Conservation (phyloP, 2,888 invertebrate genomes). For the Drosophila hawaiiensis region DNA sequence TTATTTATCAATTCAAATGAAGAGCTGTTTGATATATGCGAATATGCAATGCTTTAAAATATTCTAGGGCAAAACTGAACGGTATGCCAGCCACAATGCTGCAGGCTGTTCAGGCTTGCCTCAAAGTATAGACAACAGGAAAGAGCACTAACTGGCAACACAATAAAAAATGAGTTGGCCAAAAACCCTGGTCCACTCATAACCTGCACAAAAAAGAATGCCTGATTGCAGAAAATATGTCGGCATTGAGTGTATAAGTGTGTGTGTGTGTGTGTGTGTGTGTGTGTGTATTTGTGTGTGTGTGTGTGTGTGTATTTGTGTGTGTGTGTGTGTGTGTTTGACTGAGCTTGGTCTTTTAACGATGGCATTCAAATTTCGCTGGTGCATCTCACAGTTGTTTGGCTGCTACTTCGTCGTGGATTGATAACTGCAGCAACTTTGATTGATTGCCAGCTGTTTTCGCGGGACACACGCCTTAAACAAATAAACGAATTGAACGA, state of each 20-base stretch:
- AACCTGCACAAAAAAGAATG: slow-evolving; percentile 8
- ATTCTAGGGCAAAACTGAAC: neutral
- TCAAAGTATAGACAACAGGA: slow-evolving; percentile 22
- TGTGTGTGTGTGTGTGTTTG: slow-evolving; percentile 21
- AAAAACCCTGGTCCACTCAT: slow-evolving; percentile 29
- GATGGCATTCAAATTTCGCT: slow-evolving; percentile 66
- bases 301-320: slow-evolving; percentile 15
- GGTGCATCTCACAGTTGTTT: slow-evolving; percentile 34
- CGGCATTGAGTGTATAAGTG: slow-evolving; percentile 23
- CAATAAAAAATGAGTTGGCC: slow-evolving; percentile 33
- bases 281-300: slow-evolving; percentile 18
- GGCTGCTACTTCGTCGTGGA: slow-evolving; percentile 48
- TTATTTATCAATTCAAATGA: slow-evolving; percentile 50
- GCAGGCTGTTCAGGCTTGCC: neutral
- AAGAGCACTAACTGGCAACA: slow-evolving; percentile 24
- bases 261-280: neutral
- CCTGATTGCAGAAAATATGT: slow-evolving; percentile 73
- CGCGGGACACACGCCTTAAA: slow-evolving; percentile 9
- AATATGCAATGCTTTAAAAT: slow-evolving; percentile 15
- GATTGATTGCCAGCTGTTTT: slow-evolving; percentile 64
- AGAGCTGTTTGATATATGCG: slow-evolving; percentile 33
- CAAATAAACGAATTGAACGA: slow-evolving; percentile 18
- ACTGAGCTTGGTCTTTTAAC: slow-evolving; percentile 57
- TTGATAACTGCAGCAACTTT: slow-evolving; percentile 74
- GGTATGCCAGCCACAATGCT: neutral